Conservation (phyloP, 2,113 vertebrate species). For the Tychaedon coryphoeus region DNA sequence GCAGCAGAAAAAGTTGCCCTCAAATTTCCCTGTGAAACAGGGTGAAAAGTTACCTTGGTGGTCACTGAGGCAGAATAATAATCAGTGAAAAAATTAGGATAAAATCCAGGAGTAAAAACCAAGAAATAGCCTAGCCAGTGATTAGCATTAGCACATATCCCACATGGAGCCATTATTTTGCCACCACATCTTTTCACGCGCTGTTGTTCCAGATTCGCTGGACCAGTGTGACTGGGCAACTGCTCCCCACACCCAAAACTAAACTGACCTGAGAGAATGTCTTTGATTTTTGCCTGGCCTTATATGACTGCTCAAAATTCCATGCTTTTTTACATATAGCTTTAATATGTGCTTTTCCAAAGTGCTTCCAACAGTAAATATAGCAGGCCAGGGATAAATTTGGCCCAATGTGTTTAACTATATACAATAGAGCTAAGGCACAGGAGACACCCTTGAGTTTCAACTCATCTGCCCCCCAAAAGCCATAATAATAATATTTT, state of each 20-base stretch:
- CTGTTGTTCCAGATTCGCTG: constrained; percentile 4
- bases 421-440: not conserved
- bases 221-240: not conserved
- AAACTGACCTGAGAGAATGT: constrained; percentile 46
- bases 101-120: not conserved
- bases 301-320: not conserved
- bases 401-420: not conserved
- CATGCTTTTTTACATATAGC: constrained; percentile 18
- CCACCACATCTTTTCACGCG: not conserved
- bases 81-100: not conserved
- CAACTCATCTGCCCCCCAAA: constrained; percentile 27
- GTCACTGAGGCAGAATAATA: not conserved
- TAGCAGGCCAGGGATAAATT: constrained; percentile 46
- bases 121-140: not conserved
- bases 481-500: constrained; percentile 62
- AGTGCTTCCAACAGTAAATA: constrained; percentile 37
- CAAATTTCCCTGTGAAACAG: not conserved
- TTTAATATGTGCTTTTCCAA: constrained; percentile 6
- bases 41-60: not conserved
- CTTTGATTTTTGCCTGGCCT: constrained; percentile 11
- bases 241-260: constrained; percentile 13
- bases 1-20: not conserved
- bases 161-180: not conserved
- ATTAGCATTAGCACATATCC: constrained; percentile 4
- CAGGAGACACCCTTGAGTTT: not conserved